Conservation (phyloP, 2,797 vertebrate genomes). For the Ambastaia sidthimunki region DNA sequence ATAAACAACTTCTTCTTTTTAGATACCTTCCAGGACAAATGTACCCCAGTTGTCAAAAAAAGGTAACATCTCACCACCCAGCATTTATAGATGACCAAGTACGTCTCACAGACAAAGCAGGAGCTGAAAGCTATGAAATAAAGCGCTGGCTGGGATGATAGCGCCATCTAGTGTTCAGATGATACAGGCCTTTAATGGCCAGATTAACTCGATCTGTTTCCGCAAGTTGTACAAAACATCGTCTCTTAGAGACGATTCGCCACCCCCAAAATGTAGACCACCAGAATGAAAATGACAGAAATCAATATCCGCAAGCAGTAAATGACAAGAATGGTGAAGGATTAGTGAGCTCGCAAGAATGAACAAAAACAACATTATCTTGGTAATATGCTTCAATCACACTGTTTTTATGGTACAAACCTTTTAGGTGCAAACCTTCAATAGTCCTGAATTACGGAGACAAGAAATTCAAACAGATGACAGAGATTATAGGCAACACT, state of each 20-base stretch:
- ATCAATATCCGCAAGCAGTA: background rate
- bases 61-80: background rate
- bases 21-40: background rate
- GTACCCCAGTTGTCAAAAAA: background rate
- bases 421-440: background rate
- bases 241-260: slow-evolving; percentile 4
- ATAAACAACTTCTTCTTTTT: slow-evolving; percentile 14
- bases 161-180: slow-evolving; percentile 60
- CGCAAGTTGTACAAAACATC: slow-evolving; percentile 9
- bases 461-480: slow-evolving; percentile 1
- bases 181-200: background rate
- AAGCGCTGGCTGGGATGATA: slow-evolving; percentile 43
- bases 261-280: slow-evolving; percentile 50
- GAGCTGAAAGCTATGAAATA: background rate
- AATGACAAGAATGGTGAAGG: slow-evolving; percentile 11
- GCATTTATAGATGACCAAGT: slow-evolving; percentile 12
- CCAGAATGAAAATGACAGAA: background rate
- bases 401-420: slow-evolving; percentile 8
- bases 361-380: slow-evolving; percentile 11
- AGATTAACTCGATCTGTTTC: too few species aligned
- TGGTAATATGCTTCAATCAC: slow-evolving; percentile 11
- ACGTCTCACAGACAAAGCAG: background rate
- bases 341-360: background rate
- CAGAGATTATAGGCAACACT: slow-evolving; percentile 6
- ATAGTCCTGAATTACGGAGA: background rate